Conservation (phyloP, 2,113 vertebrate genomes). For the Clinocottus analis region DNA sequence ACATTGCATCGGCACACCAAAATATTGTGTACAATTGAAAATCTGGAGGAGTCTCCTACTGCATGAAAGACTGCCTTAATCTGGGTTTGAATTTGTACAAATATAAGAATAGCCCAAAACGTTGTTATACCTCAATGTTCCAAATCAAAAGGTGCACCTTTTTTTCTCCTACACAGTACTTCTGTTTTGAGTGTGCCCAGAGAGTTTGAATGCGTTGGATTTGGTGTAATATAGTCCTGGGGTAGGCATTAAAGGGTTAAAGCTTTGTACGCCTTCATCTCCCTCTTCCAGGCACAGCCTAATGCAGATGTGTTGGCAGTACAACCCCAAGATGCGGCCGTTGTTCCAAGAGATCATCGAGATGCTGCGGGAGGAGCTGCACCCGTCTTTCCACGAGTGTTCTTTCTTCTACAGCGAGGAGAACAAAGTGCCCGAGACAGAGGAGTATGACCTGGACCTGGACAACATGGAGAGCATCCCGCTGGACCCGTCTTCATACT, state of each 20-base stretch:
- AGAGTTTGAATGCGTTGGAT: not conserved
- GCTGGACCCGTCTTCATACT: constrained; percentile 92
- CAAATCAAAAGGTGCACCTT: not conserved
- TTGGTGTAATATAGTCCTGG: not conserved
- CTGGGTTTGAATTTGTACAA: not conserved
- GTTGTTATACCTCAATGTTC: not conserved
- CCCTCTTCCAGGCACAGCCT: constrained; percentile 86
- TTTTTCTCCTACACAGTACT: not conserved
- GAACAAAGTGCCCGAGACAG: constrained; percentile 93
- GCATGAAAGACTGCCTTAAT: not conserved
- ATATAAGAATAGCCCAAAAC: not conserved
- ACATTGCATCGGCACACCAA: not conserved
- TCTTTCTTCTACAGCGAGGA: constrained; percentile 99
- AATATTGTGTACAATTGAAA: not conserved
- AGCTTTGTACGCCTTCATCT: not conserved
- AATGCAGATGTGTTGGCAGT: constrained; percentile 99
- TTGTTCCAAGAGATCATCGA: constrained; percentile 95
- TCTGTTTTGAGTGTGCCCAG: not conserved
- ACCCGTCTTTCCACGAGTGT: constrained; percentile 91
- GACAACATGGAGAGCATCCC: constrained; percentile 99
- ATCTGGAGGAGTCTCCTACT: not conserved
- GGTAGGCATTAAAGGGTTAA: not conserved
- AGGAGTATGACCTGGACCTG: constrained; percentile 96
- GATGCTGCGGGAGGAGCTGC: constrained; percentile 94
- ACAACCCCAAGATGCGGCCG: constrained; percentile 98